Evolutionary conservation across 2,888 invertebrate genomes (phyloP).

Genomic region (Synanthedon andrenaeformis): DNA sequence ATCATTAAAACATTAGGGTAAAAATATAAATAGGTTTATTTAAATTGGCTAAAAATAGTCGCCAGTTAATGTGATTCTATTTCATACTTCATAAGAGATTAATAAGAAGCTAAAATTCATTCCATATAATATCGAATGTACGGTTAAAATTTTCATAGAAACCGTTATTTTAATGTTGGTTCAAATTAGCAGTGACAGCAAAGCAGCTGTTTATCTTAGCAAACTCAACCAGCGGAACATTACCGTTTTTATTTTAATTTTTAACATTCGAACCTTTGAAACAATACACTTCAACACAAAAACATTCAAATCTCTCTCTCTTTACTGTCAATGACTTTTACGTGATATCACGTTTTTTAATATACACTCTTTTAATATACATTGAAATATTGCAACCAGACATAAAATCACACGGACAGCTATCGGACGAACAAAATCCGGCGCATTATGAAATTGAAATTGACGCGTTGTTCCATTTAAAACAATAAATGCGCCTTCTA

Average conservation of each 20-base stretch:
- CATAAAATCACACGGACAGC: slow-evolving; percentile 36
- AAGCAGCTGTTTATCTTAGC: slow-evolving; percentile 36
- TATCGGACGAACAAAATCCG: slow-evolving; percentile 40
- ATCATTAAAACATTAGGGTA: too few relatives aligned
- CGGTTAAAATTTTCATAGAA: too few relatives aligned
- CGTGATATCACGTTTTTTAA: background rate
- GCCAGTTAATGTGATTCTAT: too few relatives aligned
- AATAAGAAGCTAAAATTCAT: too few relatives aligned
- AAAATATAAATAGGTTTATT: too few relatives aligned
- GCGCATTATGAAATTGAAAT: slow-evolving; percentile 54
- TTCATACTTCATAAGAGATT: too few relatives aligned
- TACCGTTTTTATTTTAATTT: slow-evolving; percentile 66
- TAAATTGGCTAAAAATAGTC: too few relatives aligned
- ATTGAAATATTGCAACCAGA: slow-evolving; percentile 5
- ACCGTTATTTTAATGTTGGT: too few relatives aligned
- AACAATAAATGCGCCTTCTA: slow-evolving; percentile 46
- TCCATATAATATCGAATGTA: too few relatives aligned
- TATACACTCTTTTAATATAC: too few relatives aligned
- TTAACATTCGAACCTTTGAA: slow-evolving; percentile 17
- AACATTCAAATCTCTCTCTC: too few relatives aligned
- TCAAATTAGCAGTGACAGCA: too few relatives aligned
- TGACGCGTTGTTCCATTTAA: slow-evolving; percentile 65
- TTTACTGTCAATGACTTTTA: slow-evolving; percentile 2
- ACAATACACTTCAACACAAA: slow-evolving; percentile 10
- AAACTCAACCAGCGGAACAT: slow-evolving; percentile 52